A percentile compares a stretch with the other conserved stretches of the same genome.
These are phyloP conservation scores for Manis javanica DNA, from an alignment of 2,797 vertebrate species.

Conservation along the genomic window DNA sequence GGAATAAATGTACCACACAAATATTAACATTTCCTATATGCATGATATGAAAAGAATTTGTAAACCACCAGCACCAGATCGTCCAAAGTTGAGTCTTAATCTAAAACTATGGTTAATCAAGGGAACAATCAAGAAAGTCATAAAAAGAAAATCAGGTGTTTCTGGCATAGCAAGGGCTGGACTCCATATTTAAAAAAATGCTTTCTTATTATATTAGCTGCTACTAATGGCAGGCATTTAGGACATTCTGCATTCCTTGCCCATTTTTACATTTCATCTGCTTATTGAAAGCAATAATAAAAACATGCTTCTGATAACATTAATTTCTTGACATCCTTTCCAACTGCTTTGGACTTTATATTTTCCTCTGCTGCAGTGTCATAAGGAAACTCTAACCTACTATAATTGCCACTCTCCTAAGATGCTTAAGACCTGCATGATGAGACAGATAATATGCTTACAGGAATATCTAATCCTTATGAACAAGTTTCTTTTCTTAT, in stretches of 20 bases:
- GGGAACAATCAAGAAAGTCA: neutral
- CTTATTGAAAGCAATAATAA: neutral
- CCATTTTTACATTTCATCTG: neutral
- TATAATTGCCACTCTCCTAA: neutral
- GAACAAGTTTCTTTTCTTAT: neutral
- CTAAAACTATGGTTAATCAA: neutral
- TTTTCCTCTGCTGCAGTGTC: neutral
- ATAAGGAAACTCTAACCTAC: neutral
- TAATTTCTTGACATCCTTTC: conserved; percentile 25
- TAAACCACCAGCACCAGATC: neutral
- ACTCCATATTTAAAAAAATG: neutral
- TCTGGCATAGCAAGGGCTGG: neutral
- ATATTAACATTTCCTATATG: neutral
- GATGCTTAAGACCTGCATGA: neutral
- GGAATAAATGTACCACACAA: neutral
- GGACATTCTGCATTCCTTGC: neutral
- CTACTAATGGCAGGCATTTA: neutral
- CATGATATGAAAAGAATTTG: neutral
- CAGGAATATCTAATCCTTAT: neutral
- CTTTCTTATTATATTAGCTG: neutral
- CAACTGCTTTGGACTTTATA: neutral
- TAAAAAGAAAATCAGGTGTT: neutral
- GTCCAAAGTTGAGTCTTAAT: conserved; percentile 2
- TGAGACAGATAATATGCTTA: neutral
- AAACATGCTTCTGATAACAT: neutral